Percentiles rank a stretch among this genome's conserved stretches.
Evolutionary conservation across 2,888 invertebrate species (phyloP).

Genomic region (Tachystola acroxantha): DNA sequence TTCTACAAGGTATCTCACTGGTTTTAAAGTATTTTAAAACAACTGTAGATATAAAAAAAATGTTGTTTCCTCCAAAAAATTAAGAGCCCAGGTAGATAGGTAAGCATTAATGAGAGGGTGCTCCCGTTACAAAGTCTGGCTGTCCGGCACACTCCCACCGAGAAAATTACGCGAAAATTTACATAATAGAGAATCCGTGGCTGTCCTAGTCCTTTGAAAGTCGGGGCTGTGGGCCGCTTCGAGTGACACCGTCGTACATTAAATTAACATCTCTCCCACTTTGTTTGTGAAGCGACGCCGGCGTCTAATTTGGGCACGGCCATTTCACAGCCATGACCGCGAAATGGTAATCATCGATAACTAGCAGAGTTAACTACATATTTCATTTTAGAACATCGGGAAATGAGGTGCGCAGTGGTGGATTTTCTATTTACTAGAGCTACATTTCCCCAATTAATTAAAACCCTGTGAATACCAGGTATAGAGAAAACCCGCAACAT

Average conservation of each 20-base stretch:
- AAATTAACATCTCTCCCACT: constrained; percentile 73
- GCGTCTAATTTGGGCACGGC: constrained; percentile 43
- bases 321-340: background rate
- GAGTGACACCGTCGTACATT: constrained; percentile 68
- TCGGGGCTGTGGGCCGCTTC: constrained; percentile 54
- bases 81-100: constrained; percentile 54
- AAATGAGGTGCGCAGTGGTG: too few species aligned
- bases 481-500: background rate
- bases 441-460: background rate
- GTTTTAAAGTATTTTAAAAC: too few species aligned
- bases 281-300: constrained; percentile 60
- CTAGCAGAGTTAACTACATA: background rate
- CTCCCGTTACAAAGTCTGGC: constrained; percentile 62
- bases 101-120: constrained; percentile 63
- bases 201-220: constrained; percentile 70
- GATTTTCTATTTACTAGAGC: background rate
- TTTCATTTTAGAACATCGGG: background rate
- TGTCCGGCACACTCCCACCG: constrained; percentile 55
- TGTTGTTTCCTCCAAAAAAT: constrained; percentile 43
- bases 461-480: background rate
- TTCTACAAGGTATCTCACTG: too few species aligned
- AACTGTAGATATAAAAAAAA: too few species aligned
- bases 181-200: constrained; percentile 77
- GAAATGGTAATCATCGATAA: constrained; percentile 3
- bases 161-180: constrained; percentile 74